phyloP scores from a whole-genome alignment of 2,113 vertebrate genomes.

The Uropsilus gracilis region DNA sequence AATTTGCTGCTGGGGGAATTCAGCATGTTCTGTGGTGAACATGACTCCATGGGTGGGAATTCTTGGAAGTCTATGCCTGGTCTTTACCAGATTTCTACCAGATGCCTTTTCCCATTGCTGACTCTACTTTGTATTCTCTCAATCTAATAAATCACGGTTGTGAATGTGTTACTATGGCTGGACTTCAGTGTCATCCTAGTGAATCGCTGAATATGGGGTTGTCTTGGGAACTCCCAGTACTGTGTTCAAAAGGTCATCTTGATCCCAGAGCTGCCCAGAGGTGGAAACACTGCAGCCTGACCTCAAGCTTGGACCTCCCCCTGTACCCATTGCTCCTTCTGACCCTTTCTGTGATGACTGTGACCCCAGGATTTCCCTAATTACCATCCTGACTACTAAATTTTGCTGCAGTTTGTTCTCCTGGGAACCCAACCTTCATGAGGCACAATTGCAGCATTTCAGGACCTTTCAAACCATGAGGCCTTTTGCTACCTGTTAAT shows the following conservation, averaged over 20 bases:
- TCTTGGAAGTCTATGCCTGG: not conserved
- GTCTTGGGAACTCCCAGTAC: not conserved
- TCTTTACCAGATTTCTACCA: not conserved
- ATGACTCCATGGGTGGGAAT: too few relatives aligned
- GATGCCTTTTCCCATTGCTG: not conserved
- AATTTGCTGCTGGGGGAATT: not conserved
- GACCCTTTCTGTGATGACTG: fast-evolving
- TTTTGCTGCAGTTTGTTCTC: not conserved
- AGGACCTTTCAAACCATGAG: not conserved
- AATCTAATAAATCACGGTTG: not conserved
- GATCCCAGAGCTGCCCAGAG: not conserved
- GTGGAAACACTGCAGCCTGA: fast-evolving
- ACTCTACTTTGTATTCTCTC: not conserved
- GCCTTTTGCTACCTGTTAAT: not conserved
- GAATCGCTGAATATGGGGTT: not conserved
- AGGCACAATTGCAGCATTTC: not conserved
- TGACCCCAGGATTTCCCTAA: not conserved
- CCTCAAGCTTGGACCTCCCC: not conserved
- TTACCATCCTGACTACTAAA: not conserved
- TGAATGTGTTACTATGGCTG: not conserved
- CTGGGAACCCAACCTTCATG: not conserved
- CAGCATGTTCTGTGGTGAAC: not conserved
- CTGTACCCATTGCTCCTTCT: not conserved
- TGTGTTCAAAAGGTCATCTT: not conserved
- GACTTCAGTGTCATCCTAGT: not conserved